phyloP scores from a whole-genome alignment of 2,113 vertebrate genomes.

The Ctenomys sociabilis region DNA sequence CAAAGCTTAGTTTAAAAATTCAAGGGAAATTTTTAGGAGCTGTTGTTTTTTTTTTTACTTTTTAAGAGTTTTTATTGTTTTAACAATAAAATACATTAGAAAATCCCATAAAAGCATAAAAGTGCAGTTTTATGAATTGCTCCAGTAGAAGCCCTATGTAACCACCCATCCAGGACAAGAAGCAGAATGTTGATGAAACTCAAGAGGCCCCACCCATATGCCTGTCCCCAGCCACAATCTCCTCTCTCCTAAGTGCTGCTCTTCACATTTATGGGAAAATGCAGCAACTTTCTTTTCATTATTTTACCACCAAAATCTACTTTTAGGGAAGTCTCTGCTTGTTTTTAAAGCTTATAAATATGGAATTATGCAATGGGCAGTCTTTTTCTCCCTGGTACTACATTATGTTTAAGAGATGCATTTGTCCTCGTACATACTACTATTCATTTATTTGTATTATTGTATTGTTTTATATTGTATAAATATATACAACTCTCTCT shows the following conservation, averaged over 20 bases:
- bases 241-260: not conserved
- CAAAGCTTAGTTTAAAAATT: not conserved
- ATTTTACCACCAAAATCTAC: not conserved
- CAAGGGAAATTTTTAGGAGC: constrained; percentile 2
- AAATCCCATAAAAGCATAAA: not conserved
- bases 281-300: not conserved
- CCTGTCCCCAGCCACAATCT: not conserved
- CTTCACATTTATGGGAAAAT: not conserved
- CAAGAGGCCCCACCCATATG: not conserved
- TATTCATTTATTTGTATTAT: not conserved
- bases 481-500: not conserved
- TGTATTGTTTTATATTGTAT: not conserved
- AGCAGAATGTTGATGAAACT: not conserved
- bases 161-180: not conserved
- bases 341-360: not conserved
- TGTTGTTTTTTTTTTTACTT: not conserved
- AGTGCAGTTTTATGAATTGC: not conserved
- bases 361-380: not conserved
- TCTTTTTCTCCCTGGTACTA: not conserved
- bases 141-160: not conserved
- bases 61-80: constrained; percentile 26
- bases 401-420: not conserved
- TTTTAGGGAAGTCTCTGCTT: constrained; percentile 4
- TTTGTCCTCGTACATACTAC: not conserved
- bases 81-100: not conserved